These are phyloP conservation scores for Calidris pugnax DNA, from an alignment of 2,113 vertebrate genomes.

Conservation along the genomic window DNA sequence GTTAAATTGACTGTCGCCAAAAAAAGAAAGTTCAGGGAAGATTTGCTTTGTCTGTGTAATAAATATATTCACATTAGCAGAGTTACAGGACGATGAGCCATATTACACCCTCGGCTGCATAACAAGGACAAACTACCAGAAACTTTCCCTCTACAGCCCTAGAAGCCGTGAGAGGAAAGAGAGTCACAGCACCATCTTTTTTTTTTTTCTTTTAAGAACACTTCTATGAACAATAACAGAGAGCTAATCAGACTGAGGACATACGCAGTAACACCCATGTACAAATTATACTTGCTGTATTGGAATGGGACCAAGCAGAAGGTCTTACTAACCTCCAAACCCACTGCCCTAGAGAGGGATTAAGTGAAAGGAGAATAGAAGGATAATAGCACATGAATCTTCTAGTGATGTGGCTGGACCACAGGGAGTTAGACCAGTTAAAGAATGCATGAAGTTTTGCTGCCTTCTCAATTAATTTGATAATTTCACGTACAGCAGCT, in stretches of 20 bases:
- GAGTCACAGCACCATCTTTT: neutral
- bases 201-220: neutral
- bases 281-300: neutral
- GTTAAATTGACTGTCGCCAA: constrained; percentile 3
- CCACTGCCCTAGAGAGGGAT: neutral
- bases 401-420: neutral
- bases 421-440: neutral
- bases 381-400: neutral
- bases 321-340: neutral
- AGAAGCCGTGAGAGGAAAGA: neutral
- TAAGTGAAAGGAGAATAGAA: neutral
- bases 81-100: neutral
- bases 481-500: neutral
- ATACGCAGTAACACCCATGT: neutral
- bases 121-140: constrained; percentile 20
- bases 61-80: constrained; percentile 1
- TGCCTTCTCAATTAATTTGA: neutral
- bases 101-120: neutral
- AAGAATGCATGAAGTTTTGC: neutral
- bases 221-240: neutral
- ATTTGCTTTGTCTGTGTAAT: constrained; percentile 12
- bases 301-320: neutral
- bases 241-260: neutral
- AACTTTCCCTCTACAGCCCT: neutral
- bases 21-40: neutral